Base-by-base conservation (phyloP, 2,888 invertebrate genomes). In the Volucella zonaria region DNA sequence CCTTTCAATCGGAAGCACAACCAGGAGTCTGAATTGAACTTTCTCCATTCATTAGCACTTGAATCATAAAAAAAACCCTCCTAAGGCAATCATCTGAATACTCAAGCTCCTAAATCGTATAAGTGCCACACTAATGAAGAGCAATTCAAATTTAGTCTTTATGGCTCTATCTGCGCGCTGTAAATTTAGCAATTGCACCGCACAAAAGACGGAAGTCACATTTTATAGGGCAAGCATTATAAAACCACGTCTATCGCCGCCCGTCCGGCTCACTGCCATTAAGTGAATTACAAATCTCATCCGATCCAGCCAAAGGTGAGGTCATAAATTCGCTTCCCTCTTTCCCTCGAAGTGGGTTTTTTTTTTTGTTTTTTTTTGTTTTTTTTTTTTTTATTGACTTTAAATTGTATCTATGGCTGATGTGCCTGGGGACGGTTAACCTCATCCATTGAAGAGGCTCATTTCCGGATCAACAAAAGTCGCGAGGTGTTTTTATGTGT, bases 181-280 rank as follows among this genome's bases (percentile, higher is more conserved):
- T 67, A 73, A 82, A 78, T 67, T 47, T 54, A 56, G 66, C 40
- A 71, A 18, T 61, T 15, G 8, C 3, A 14, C 15, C 14, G 31
- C 38, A 67, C 67, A 73, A 79, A 52, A 68, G 82, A 73, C 79
- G 79, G 79, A 79, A 79, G 82, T 64, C 51, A 31, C 52, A 68
- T 82, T 82, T 82, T 79, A 82, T 68, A 51, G 73, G 38, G 62
- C 61, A 6, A 31, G 40, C 56, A 68, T 47, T 74, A 68, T 68
- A 51, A 78, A 75, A 31, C 52, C 52, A 58, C 58, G 18, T 47
- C 31, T 31, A 31, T 31, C 31, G 6, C 6, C 31, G 31, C 3
- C 6, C 31, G 31, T 6, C 31, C 31, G 31, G 15, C 52, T 18
- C 61, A 31, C 47, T n/a, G 2, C 14, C n/a, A 38, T 15, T 2